These are phyloP conservation scores for Tiaroga cobitis DNA, from an alignment of 2,797 vertebrate species.

Conservation along the genomic window DNA sequence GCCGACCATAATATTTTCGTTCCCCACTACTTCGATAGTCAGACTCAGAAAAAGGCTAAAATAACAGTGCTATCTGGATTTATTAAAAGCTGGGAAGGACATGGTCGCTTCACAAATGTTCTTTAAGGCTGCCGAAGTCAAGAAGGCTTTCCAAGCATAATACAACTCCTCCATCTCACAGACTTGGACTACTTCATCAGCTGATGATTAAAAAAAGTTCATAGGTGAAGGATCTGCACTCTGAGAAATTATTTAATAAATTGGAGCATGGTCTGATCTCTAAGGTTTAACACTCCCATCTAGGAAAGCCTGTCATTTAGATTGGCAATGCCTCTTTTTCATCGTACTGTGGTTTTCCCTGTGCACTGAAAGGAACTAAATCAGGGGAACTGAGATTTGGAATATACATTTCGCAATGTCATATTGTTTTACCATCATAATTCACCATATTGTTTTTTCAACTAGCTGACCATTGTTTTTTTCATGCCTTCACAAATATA, in stretches of 20 bases:
- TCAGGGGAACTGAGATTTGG: constrained; percentile 51
- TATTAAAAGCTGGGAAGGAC: constrained; percentile 66
- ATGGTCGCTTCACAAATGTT: constrained; percentile 69
- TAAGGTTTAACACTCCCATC: constrained; percentile 66
- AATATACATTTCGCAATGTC: constrained; percentile 51
- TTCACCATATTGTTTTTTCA: constrained; percentile 39
- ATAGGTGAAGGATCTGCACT: constrained; percentile 65
- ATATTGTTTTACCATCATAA: constrained; percentile 41
- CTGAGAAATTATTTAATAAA: constrained; percentile 65
- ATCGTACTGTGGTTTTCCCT: constrained; percentile 26
- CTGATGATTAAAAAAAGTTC: constrained; percentile 72
- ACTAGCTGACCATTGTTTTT: neutral
- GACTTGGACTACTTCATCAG: constrained; percentile 74
- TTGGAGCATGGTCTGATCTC: constrained; percentile 59
- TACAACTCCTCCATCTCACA: constrained; percentile 68
- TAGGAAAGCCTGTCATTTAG: constrained; percentile 53
- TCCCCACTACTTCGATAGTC: constrained; percentile 55
- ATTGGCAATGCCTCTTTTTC: constrained; percentile 52
- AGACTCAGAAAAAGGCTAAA: constrained; percentile 64
- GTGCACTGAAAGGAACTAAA: constrained; percentile 44
- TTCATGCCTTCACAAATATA: neutral
- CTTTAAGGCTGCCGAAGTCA: constrained; percentile 67
- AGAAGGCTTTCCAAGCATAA: constrained; percentile 71
- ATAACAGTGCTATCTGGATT: constrained; percentile 70
- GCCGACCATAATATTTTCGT: constrained; percentile 65